Evolutionary conservation across 2,113 vertebrate genomes (phyloP), one percentile per base, ranked within the genome.

Genomic region (Pica pica): DNA sequence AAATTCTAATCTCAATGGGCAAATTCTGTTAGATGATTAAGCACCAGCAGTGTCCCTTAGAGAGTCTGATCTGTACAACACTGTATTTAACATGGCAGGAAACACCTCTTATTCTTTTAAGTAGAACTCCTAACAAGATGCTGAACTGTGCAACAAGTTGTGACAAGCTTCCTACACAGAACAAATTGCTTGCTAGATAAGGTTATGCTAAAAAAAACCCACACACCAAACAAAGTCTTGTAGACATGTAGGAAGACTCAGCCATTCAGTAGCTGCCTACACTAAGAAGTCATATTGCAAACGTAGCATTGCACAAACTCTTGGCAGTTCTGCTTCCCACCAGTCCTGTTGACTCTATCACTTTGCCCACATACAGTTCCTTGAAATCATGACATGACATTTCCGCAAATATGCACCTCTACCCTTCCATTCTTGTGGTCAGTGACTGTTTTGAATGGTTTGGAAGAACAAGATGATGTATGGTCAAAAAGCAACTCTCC

Each of bases 391-490:
- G 53, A 31, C 26, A 41, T 27, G 26, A 87, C 39, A 78, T 52
- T 71, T 70, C 69, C 16, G 0, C 33, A 78, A 16, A 68, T 9
- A 26, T 11, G 20, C 33, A 65, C 17, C 26, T 53, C 26, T 31
- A 46, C 11, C 2, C 19, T 70, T 85, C 13, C 6, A 47, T n/a
- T 59, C 77, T 44, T 39, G 16, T 53, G 33, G 64, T 39, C 44
- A 79, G 19, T 41, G 46, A 73, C 42, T 19, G 4, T 17, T 75
- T 46, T 39, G 30, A 87, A 78, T 6, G 7, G 23, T 61, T 71
- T 0, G 0, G 56, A 57, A 87, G 46, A 83, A 65, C 18, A 74
- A 42, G 7, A 78, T 0, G 21, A 79, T 17, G 37, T 14, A 69
- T 0, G 1, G 16, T 24, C 30, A 65, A 80, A 95, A 87, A 5